phyloP scores from a whole-genome alignment of 1,140 invertebrate genomes.

The Rhyzopertha dominica region DNA sequence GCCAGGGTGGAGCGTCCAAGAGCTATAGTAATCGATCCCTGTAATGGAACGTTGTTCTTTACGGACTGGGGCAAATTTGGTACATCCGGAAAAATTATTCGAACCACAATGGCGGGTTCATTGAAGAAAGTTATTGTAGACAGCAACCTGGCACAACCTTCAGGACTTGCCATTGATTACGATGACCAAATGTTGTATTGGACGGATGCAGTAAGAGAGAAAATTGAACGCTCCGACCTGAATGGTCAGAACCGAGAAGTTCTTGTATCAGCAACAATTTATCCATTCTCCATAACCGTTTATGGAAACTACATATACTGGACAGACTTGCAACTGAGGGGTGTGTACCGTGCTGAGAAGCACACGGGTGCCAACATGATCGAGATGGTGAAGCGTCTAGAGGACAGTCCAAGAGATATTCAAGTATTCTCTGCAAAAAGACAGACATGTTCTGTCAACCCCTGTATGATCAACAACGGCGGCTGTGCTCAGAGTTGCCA shows the following conservation, averaged over 20 bases:
- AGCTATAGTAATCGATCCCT: slow-evolving; percentile 95
- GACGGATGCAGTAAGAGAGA: slow-evolving; percentile 96
- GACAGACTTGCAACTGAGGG: slow-evolving; percentile 92
- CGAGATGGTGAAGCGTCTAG: slow-evolving; percentile 87
- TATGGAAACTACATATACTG: slow-evolving; percentile 92
- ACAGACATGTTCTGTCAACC: slow-evolving; percentile 78
- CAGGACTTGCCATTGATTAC: slow-evolving; percentile 93
- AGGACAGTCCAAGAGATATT: slow-evolving; percentile 86
- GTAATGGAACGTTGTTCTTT: slow-evolving; percentile 87
- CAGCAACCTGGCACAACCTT: slow-evolving; percentile 89
- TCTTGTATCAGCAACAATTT: slow-evolving; percentile 84
- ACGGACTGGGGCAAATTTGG: slow-evolving; percentile 93
- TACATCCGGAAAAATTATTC: slow-evolving; percentile 89
- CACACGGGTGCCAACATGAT: slow-evolving; percentile 93
- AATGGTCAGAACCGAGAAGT: slow-evolving; percentile 76
- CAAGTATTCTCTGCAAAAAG: slow-evolving; percentile 77
- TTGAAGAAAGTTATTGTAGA: slow-evolving; percentile 85
- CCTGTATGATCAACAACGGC: slow-evolving; percentile 89
- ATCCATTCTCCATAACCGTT: slow-evolving; percentile 93
- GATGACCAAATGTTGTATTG: slow-evolving; percentile 94
- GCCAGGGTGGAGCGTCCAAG: slow-evolving; percentile 86
- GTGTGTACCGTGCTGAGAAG: slow-evolving; percentile 95
- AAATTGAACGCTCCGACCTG: slow-evolving; percentile 90
- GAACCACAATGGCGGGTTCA: slow-evolving; percentile 95
- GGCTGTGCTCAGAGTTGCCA: slow-evolving; percentile 95